These are phyloP conservation scores for Paedocypris micromegethes DNA, from an alignment of 2,797 vertebrate species.

Conservation along the genomic window DNA sequence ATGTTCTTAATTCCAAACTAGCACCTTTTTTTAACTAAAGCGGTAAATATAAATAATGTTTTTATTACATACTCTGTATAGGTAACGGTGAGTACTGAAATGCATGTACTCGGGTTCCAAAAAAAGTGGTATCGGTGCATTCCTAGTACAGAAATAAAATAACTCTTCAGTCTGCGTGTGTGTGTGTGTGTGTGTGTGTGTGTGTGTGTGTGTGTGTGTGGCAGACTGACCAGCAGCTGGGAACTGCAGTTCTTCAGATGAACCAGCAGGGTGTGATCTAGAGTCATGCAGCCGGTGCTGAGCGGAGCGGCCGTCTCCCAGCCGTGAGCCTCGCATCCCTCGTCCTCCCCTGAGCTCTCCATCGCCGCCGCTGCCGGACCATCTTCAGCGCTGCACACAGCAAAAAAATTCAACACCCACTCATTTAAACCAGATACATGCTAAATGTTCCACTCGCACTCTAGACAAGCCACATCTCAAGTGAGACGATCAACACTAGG, in stretches of 20 bases:
- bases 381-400: constrained; percentile 42
- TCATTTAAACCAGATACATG: not conserved
- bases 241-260: constrained; percentile 83
- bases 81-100: too few relatives aligned
- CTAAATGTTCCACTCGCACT: not conserved
- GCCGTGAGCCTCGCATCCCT: constrained; percentile 52
- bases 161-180: not conserved
- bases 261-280: constrained; percentile 79
- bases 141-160: not conserved
- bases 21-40: too few relatives aligned
- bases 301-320: constrained; percentile 69
- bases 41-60: too few relatives aligned
- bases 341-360: constrained; percentile 46
- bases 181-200: not conserved
- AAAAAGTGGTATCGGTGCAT: too few relatives aligned
- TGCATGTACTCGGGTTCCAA: too few relatives aligned
- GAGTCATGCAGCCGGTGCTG: constrained; percentile 74
- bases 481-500: constrained; percentile 38
- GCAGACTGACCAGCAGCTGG: constrained; percentile 80
- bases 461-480: not conserved
- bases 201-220: not conserved
- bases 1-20: too few relatives aligned
- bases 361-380: constrained; percentile 39
- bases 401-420: not conserved
- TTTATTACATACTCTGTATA: too few relatives aligned